Conservation (phyloP, 1,140 invertebrate species). For the Palaemon carinicauda region DNA sequence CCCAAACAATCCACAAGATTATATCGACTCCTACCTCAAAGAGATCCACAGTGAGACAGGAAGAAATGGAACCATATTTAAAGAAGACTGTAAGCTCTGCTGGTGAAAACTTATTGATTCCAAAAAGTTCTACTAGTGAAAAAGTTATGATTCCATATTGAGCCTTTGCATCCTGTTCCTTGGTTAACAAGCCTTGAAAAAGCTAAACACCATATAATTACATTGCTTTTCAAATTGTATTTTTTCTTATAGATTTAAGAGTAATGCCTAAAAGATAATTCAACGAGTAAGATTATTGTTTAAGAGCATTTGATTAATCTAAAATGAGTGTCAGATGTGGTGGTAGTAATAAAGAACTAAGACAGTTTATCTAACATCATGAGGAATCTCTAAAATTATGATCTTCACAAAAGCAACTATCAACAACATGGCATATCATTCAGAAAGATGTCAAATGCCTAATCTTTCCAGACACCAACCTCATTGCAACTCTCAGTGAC, state of each 20-base stretch:
- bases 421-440: background rate
- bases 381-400: no score
- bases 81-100: background rate
- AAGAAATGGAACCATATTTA: background rate
- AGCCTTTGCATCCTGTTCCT: no score
- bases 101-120: background rate
- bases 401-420: background rate
- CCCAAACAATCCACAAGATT: background rate
- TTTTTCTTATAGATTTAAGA: no score
- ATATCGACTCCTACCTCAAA: constrained; percentile 16
- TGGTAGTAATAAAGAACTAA: no score
- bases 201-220: no score
- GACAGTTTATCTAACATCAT: no score
- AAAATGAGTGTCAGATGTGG: no score
- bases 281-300: no score
- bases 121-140: background rate
- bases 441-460: background rate
- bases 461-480: background rate
- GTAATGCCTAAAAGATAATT: no score
- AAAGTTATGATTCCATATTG: background rate
- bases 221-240: no score
- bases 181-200: no score
- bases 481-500: background rate
- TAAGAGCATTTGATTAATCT: no score
- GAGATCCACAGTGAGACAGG: background rate